phyloP scores from a whole-genome alignment of 2,797 vertebrate genomes.

The Balearica regulorum region DNA sequence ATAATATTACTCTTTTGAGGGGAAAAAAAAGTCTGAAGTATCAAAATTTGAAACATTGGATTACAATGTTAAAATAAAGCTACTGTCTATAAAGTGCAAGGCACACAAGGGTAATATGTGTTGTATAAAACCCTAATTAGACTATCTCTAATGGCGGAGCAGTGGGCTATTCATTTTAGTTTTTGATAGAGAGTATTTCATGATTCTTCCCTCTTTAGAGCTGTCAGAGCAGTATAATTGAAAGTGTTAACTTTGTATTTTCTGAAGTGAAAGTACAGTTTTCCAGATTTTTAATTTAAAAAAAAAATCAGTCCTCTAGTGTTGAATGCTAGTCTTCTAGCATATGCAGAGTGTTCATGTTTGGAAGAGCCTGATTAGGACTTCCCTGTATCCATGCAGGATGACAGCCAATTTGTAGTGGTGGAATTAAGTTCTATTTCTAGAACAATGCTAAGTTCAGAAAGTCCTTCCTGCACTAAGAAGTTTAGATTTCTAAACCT shows the following conservation, averaged over 20 bases:
- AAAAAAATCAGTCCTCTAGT: background rate
- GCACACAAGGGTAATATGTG: accelerated
- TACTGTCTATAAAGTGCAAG: background rate
- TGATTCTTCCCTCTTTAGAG: background rate
- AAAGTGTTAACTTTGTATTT: background rate
- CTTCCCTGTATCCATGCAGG: background rate
- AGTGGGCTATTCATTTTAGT: background rate
- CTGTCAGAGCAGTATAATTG: background rate
- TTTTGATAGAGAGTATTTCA: background rate
- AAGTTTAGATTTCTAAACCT: background rate
- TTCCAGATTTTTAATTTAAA: background rate
- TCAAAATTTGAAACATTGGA: background rate
- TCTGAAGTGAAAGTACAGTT: background rate
- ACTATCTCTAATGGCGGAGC: background rate
- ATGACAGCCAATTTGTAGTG: background rate
- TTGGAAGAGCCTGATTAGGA: background rate
- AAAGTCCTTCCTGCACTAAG: accelerated
- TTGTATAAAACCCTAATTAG: background rate
- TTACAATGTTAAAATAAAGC: background rate
- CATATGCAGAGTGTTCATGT: background rate
- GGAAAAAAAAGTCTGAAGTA: background rate
- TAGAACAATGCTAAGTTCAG: background rate
- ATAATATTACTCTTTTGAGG: background rate
- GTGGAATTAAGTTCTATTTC: background rate
- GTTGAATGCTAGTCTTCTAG: background rate